Evolutionary conservation across 2,113 vertebrate genomes (phyloP).

Genomic region (Prunella fulvescens): DNA sequence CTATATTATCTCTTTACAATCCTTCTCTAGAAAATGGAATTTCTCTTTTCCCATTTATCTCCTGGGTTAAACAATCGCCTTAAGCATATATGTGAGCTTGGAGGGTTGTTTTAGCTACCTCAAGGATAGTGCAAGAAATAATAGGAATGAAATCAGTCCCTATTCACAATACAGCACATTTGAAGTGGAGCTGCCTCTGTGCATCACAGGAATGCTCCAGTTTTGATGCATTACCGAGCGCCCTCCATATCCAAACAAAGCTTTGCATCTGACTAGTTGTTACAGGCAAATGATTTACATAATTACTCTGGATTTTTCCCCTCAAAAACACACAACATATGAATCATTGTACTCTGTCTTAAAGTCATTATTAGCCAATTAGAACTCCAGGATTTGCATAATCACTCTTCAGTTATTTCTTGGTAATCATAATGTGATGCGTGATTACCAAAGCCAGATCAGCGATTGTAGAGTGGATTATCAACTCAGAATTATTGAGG

Average conservation of each 20-base stretch:
- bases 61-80: conserved; percentile 19
- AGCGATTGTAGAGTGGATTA: neutral
- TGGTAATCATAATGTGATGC: conserved; percentile 13
- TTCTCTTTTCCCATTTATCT: conserved; percentile 9
- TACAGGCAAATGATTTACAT: conserved; percentile 48
- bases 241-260: conserved; percentile 20
- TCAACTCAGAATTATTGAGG: neutral
- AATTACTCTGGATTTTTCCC: conserved; percentile 33
- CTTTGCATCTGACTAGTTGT: conserved; percentile 23
- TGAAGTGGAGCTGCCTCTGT: neutral
- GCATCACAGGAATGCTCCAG: neutral
- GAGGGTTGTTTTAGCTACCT: conserved; percentile 55
- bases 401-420: conserved; percentile 54
- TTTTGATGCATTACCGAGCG: neutral
- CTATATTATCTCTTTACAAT: conserved; percentile 11
- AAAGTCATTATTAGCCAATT: conserved; percentile 63
- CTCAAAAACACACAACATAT: conserved; percentile 39
- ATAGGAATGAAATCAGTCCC: neutral
- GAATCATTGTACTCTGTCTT: conserved; percentile 41
- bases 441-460: neutral
- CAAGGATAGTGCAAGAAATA: conserved; percentile 15
- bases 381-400: conserved; percentile 50
- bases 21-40: neutral
- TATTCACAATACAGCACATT: neutral
- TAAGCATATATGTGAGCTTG: conserved; percentile 22